phyloP scores from a whole-genome alignment of 2,113 vertebrate species.

The Periophthalmodon schlosseri region DNA sequence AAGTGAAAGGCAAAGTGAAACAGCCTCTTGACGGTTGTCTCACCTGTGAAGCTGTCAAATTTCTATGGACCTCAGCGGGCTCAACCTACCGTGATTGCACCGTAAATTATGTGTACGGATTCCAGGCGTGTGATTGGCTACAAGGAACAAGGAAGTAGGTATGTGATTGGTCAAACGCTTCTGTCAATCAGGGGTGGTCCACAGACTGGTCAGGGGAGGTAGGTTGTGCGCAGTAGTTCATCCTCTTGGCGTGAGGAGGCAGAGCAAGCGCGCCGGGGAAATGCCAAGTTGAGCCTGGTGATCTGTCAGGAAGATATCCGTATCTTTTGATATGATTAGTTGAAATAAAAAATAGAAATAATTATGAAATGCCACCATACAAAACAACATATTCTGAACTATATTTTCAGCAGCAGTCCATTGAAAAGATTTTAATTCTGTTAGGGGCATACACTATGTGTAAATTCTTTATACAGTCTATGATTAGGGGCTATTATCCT shows the following conservation, averaged over 20 bases:
- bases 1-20: conserved; percentile 73
- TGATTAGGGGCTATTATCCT: too few relatives aligned
- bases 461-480: too few relatives aligned
- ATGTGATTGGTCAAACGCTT: conserved; percentile 32
- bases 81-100: conserved; percentile 71
- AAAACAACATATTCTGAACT: background rate
- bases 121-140: conserved; percentile 50
- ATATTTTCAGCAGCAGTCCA: too few relatives aligned
- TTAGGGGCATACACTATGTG: too few relatives aligned
- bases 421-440: too few relatives aligned
- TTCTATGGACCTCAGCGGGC: conserved; percentile 55
- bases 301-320: background rate
- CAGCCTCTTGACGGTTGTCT: conserved; percentile 72
- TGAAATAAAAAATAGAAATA: background rate
- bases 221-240: conserved; percentile 38
- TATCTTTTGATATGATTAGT: background rate
- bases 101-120: conserved; percentile 60
- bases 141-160: conserved; percentile 27
- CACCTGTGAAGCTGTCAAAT: conserved; percentile 83
- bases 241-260: conserved; percentile 52
- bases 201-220: conserved; percentile 8
- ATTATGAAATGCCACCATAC: background rate
- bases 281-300: background rate
- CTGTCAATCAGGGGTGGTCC: conserved; percentile 42
- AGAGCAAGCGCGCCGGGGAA: conserved; percentile 40